Evolutionary conservation across 2,888 invertebrate genomes (phyloP), one percentile per base, ranked within the genome.

Genomic region (Copidosoma aretas): DNA sequence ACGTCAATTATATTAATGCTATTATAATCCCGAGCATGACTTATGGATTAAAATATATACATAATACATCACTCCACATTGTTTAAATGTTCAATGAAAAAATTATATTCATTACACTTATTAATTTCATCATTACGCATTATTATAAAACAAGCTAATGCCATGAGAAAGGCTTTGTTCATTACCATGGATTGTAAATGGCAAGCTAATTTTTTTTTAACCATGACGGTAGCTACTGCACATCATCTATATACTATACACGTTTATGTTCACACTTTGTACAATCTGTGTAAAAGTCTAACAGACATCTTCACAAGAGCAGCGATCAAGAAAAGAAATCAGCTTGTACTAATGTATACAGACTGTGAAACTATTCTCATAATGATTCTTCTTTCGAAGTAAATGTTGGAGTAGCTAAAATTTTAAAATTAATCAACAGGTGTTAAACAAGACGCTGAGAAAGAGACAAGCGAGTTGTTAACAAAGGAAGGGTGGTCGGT

Each of bases 361-460:
- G 68, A 63, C 60, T 66, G 67, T 60, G 59, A 70, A 67, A 56
- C 68, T 67, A 69, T 60, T 57, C 46, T 49, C 60, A 63, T 70
- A 64, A 71, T 58, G 43, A 64, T 67, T 46, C n/a, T 67, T 46
- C 41, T 56, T 41, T 21, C 58, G 39, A 14, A 64, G 53, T 74
- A 5, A 15, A 73, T 77, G 82, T 80, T 80, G 79, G 79, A 82
- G 32, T 78, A 79, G 77, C 82, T 83, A 84, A 83, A 83, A 80
- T 82, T 75, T 75, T 81, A 77, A 82, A 82, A 82, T 84, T 84
- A 82, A 84, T 84, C 83, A 82, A 84, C 83, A 84, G 83, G 83
- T 84, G 77, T 83, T 79, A 82, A 82, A 80, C 82, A 82, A 81
- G 83, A 83, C 77, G 83, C 83, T 75, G 83, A 82, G 81, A 83